Conservation (phyloP, 2,888 invertebrate genomes). For the Acrocyrtus sp. region DNA sequence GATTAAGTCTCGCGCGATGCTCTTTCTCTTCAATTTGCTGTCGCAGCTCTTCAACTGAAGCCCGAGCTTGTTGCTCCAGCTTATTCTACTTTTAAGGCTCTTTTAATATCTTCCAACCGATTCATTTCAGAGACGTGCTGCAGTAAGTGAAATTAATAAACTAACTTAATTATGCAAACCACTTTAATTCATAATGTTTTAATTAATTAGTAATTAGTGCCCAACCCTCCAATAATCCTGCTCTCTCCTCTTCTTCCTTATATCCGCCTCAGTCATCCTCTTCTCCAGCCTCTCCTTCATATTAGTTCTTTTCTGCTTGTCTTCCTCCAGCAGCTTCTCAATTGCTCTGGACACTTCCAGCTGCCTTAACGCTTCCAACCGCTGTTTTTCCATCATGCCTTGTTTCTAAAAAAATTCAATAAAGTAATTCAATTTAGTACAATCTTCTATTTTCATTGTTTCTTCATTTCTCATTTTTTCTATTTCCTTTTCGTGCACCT, state of each 20-base stretch:
- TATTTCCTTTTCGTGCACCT: slow-evolving; percentile 60
- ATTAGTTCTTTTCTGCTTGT: slow-evolving; percentile 52
- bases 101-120: slow-evolving; percentile 62
- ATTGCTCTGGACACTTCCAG: slow-evolving; percentile 61
- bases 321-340: slow-evolving; percentile 61
- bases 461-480: too few species aligned
- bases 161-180: not conserved
- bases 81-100: slow-evolving; percentile 58
- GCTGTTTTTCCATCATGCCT: slow-evolving; percentile 58
- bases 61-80: slow-evolving; percentile 57
- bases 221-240: slow-evolving; percentile 60
- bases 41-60: slow-evolving; percentile 58
- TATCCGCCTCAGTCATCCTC: slow-evolving; percentile 61
- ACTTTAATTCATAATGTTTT: not conserved
- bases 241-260: slow-evolving; percentile 55
- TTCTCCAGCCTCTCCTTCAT: slow-evolving; percentile 57
- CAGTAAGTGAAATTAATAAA: slow-evolving; percentile 2
- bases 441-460: too few species aligned
- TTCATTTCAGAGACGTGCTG: slow-evolving; percentile 63
- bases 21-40: slow-evolving; percentile 62
- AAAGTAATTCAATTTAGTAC: not conserved
- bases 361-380: slow-evolving; percentile 61
- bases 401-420: slow-evolving; percentile 43
- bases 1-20: slow-evolving; percentile 58
- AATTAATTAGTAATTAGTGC: not conserved